Evolutionary conservation across 1,140 invertebrate species (phyloP), one percentile per base, ranked within the genome.

Genomic region (Glossosoma conforme): DNA sequence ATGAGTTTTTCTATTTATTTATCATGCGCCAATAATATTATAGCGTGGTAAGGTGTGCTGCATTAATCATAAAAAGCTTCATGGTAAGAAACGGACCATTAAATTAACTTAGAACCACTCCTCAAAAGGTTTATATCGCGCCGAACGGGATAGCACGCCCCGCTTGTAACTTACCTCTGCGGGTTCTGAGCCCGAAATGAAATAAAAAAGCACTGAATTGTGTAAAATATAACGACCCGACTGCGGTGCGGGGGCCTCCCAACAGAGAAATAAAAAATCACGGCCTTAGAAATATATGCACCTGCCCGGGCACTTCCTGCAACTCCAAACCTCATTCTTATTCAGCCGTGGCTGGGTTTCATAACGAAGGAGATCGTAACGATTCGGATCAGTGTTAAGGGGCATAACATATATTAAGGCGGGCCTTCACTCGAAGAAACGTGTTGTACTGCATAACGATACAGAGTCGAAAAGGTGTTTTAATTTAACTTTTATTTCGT

Each of bases 141-240:
- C n/a, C n/a, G 21, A 17, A 22, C 33, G 13, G 30, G 11, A 35
- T 21, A 35, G 13, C 49, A 51, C 49, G 49, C 49, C 49, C 49
- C 2, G 28, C 14, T n/a, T 35, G 44, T 51, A 51, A 51, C n/a
- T 51, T 41, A 49, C 20, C 24, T 21, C 37, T 35, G 24, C 13
- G 41, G n/a, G 35, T 45, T 40, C 21, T 44, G 21, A n/a, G n/a
- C n/a, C n/a, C n/a, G n/a, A n/a, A n/a, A n/a, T n/a, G n/a, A n/a
- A n/a, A n/a, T n/a, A n/a, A n/a, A 51, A 51, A 35, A 37, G 44
- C 41, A 40, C 37, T 50, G 42, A 51, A 51, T 51, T 51, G 49
- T 51, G 28, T 53, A 22, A 46, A 30, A 40, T 53, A 46, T 40
- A 53, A 30, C 11, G 44, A 8, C 15, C 33, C 17, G 28, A 30